A percentile compares a stretch with the other conserved stretches of the same genome.
Evolutionary conservation across 2,888 invertebrate genomes (phyloP).

Genomic region (Thumatha senex): DNA sequence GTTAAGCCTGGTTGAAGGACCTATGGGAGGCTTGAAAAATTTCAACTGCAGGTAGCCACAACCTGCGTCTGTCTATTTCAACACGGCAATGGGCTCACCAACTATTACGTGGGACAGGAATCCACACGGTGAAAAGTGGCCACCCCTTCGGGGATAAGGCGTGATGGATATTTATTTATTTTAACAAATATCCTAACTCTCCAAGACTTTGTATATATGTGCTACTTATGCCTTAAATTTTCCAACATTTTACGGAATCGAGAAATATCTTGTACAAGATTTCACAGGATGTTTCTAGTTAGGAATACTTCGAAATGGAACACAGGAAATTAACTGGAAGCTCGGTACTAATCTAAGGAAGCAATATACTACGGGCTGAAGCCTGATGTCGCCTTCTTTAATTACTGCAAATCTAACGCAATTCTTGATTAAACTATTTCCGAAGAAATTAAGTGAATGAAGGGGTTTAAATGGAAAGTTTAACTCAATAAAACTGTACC

Average conservation of each 20-base stretch:
- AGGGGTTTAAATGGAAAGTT: slow-evolving; percentile 39
- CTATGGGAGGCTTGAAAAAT: too few species aligned
- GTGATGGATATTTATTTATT: too few species aligned
- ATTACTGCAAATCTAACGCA: slow-evolving; percentile 61
- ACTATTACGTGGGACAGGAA: too few species aligned
- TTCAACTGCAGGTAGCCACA: too few species aligned
- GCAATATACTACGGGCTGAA: slow-evolving; percentile 58
- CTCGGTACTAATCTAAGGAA: slow-evolving; percentile 64
- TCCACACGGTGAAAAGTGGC: too few species aligned
- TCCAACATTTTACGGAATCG: not conserved
- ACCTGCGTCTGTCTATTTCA: too few species aligned
- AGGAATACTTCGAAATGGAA: slow-evolving; percentile 46
- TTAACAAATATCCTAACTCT: too few species aligned
- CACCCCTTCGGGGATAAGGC: too few species aligned
- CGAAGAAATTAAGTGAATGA: slow-evolving; percentile 50
- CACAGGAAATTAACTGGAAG: slow-evolving; percentile 68
- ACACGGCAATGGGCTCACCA: too few species aligned
- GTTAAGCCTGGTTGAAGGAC: too few species aligned
- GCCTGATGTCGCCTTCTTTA: slow-evolving; percentile 57
- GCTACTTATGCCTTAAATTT: not conserved
- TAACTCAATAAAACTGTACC: slow-evolving; percentile 34
- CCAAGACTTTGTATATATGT: too few species aligned
- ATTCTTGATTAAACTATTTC: slow-evolving; percentile 64
- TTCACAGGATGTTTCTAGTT: slow-evolving; percentile 47
- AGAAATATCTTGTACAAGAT: slow-evolving; percentile 18